These are phyloP conservation scores for Lamprotornis superbus DNA, from an alignment of 2,113 vertebrate species.

Conservation along the genomic window DNA sequence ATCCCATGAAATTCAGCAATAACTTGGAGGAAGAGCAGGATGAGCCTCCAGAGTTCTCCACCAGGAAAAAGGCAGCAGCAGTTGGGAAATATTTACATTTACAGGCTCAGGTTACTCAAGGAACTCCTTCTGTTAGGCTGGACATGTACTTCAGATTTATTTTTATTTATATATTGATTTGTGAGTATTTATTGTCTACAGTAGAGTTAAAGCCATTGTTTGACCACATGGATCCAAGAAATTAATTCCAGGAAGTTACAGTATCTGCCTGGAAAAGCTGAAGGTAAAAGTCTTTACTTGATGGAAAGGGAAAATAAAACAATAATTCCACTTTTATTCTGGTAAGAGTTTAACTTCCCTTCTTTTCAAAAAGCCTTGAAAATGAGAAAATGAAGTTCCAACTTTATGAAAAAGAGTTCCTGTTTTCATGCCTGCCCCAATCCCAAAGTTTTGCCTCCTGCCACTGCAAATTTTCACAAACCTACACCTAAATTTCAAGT, in stretches of 20 bases:
- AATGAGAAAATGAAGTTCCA: not conserved
- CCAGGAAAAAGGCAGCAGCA: not conserved
- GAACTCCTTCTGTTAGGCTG: not conserved
- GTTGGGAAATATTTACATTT: not conserved
- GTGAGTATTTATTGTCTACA: not conserved
- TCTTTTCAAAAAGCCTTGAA: not conserved
- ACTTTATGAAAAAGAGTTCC: not conserved
- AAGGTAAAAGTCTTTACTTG: not conserved
- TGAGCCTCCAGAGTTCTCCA: not conserved
- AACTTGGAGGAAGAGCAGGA: not conserved
- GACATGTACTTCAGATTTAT: not conserved
- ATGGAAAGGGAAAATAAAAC: not conserved
- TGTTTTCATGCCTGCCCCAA: not conserved
- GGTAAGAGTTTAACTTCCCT: not conserved
- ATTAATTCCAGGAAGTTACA: not conserved
- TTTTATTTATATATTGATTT: not conserved
- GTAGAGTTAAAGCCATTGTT: not conserved
- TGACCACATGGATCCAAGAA: not conserved
- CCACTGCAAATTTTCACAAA: not conserved
- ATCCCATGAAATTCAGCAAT: not conserved
- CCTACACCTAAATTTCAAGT: not conserved
- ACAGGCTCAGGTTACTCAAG: not conserved
- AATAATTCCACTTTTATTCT: not conserved
- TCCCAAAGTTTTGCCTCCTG: not conserved
- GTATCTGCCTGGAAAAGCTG: not conserved